Evolutionary conservation across 2,888 invertebrate species (phyloP).

Genomic region (Lycocerus yunnanus): DNA sequence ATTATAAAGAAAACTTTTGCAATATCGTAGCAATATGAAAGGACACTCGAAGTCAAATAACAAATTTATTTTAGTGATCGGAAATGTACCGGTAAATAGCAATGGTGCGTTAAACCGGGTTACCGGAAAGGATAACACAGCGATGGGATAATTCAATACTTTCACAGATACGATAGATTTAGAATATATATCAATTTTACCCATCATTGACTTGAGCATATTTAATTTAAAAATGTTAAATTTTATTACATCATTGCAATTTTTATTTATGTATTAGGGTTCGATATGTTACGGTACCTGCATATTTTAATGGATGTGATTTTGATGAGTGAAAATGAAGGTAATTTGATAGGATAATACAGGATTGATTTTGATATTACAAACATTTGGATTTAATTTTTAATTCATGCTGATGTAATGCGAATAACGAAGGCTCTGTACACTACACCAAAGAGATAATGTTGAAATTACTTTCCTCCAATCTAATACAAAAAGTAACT

Average conservation of each 20-base stretch:
- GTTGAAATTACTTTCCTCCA: not conserved
- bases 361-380: too few species aligned
- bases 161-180: constrained; percentile 11
- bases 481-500: too few species aligned
- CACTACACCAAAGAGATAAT: not conserved
- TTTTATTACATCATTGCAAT: not conserved
- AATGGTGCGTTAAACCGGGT: constrained; percentile 34
- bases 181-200: not conserved
- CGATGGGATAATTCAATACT: constrained; percentile 28
- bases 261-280: not conserved
- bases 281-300: not conserved
- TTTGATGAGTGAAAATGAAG: not conserved
- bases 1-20: constrained; percentile 6
- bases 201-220: not conserved
- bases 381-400: not conserved
- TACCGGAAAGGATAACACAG: constrained; percentile 31
- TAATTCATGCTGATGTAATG: not conserved
- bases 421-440: not conserved
- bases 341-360: not conserved
- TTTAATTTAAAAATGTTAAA: not conserved
- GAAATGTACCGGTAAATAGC: constrained; percentile 29
- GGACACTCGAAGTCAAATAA: constrained; percentile 12
- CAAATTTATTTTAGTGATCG: constrained; percentile 21
- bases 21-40: constrained; percentile 12
- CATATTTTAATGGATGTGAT: not conserved